phyloP scores from a whole-genome alignment of 1,140 invertebrate genomes.

The Mizuhopecten yessoensis region DNA sequence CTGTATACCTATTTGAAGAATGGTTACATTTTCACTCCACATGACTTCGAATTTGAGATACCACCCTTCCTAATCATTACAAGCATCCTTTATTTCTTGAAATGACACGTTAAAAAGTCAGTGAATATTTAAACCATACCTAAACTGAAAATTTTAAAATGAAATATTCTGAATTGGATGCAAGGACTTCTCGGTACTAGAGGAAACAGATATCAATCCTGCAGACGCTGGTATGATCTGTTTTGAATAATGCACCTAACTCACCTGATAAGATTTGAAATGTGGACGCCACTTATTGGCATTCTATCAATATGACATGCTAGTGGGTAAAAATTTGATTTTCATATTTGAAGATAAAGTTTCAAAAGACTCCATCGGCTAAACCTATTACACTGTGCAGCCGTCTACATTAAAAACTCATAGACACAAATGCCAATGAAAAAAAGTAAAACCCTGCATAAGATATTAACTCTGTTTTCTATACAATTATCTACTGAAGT shows the following conservation, averaged over 20 bases:
- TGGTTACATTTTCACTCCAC: too few relatives aligned
- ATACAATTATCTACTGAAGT: neutral
- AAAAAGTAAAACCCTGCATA: neutral
- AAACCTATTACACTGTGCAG: neutral
- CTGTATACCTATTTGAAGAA: too few relatives aligned
- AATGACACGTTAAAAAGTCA: too few relatives aligned
- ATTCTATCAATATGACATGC: neutral
- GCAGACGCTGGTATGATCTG: neutral
- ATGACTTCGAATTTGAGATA: too few relatives aligned
- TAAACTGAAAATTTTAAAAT: neutral
- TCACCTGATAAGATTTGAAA: neutral
- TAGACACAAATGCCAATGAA: neutral
- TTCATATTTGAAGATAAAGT: conserved; percentile 12
- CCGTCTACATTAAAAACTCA: neutral
- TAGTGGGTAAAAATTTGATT: neutral
- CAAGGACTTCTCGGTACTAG: neutral
- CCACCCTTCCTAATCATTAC: too few relatives aligned
- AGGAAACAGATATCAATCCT: neutral
- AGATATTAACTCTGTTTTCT: neutral
- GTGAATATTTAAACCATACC: neutral
- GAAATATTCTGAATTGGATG: too few relatives aligned
- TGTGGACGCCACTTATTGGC: neutral
- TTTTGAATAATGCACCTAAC: neutral
- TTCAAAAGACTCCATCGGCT: neutral
- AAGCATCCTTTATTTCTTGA: too few relatives aligned